Evolutionary conservation across 2,888 invertebrate species (phyloP), one percentile per base, ranked within the genome.

Genomic region (Chrysina gloriosa): DNA sequence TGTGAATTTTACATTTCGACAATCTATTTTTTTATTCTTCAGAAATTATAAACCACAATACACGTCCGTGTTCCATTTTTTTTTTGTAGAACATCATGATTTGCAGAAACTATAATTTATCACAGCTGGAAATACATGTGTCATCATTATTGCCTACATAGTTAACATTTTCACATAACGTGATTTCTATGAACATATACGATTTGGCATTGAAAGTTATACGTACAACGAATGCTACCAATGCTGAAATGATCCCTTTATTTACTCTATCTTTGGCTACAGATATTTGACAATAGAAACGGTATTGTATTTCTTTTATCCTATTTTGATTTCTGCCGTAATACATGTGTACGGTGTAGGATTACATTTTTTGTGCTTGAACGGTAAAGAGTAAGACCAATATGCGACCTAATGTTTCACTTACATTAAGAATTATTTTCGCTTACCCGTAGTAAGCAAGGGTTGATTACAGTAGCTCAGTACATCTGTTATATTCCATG

Each of bases 401-500:
- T 52, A 45, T 66, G 25, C 39, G 36, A 67, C 67, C 63, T 61
- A 61, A 68, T 65, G 68, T 9, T 31, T 9, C 25, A 7, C 21
- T 29, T 14, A 23, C 31, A 47, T 19, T 67, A 69, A 66, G 67
- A 61, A 56, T 52, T 63, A 67, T 71, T 71, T 71, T 73, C 61
- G 69, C 39, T 25, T 68, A 52, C 29, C 54, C 16, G 39, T 14
- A 42, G 52, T 65, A 69, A 69, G 67, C 69, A 71, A 73, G 71
- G 74, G 73, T 71, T 73, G 71, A 69, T 72, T 74, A 69, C 69
- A 69, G 64, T 67, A 71, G 70, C 73, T 75, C 77, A 78, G 77
- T 80, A 77, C 79, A 79, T 80, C 79, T 79, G 80, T 79, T 79
- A 77, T 78, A 74, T 77, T 75, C 76, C 76, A 42, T 61, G 73